These are phyloP conservation scores for Trissolcus basalis DNA, from an alignment of 1,140 invertebrate genomes.

Conservation along the genomic window DNA sequence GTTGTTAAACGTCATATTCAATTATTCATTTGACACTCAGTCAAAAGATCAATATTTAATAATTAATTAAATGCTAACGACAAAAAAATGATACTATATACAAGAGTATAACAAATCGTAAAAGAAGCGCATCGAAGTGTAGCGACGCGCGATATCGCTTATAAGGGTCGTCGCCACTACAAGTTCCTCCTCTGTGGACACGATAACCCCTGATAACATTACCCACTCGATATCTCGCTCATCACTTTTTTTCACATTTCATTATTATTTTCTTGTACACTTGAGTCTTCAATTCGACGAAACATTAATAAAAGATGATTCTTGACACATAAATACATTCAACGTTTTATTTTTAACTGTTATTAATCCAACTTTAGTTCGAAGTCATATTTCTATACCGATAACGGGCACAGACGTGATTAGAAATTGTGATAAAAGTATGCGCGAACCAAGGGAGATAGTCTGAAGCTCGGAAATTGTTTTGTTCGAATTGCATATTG, in stretches of 20 bases:
- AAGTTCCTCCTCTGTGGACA: conserved; percentile 50
- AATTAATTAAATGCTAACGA: conserved; percentile 18
- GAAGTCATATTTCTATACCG: too few species aligned
- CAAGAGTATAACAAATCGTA: conserved; percentile 53
- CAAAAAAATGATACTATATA: conserved; percentile 23
- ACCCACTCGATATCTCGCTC: conserved; percentile 38
- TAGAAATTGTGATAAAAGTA: too few species aligned
- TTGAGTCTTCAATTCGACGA: conserved; percentile 21
- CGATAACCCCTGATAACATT: conserved; percentile 59
- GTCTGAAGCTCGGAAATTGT: too few species aligned
- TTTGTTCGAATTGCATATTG: too few species aligned
- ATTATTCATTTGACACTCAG: background rate
- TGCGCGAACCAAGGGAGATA: too few species aligned
- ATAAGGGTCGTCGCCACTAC: conserved; percentile 67
- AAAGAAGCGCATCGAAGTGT: conserved; percentile 70
- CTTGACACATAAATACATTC: background rate
- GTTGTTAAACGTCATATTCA: background rate
- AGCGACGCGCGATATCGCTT: conserved; percentile 67
- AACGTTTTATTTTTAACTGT: too few species aligned
- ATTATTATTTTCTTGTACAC: conserved; percentile 14
- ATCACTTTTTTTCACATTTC: conserved; percentile 48
- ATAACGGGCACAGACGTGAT: too few species aligned
- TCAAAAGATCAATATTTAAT: conserved; percentile 5
- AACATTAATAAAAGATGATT: conserved; percentile 14
- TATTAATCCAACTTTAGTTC: too few species aligned